Percentiles rank a stretch among this genome's conserved stretches.
These are phyloP conservation scores for Oophaga sylvatica DNA, from an alignment of 2,797 vertebrate genomes.

Conservation along the genomic window DNA sequence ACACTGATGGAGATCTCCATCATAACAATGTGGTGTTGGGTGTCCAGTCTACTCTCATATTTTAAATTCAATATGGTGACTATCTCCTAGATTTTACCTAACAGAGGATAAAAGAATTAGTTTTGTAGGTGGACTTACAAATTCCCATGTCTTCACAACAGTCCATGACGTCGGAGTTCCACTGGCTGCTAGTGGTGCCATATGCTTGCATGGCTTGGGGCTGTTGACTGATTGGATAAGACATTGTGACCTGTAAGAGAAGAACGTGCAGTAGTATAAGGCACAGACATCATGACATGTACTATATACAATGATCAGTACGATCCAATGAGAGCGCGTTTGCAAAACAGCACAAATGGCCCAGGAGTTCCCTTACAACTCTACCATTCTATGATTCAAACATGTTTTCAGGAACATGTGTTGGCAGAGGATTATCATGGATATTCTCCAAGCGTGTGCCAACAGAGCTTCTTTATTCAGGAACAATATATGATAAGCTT, in stretches of 20 bases:
- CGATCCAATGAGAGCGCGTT: neutral
- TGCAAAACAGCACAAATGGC: neutral
- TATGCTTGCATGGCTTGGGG: constrained; percentile 42
- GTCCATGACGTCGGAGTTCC: constrained; percentile 54
- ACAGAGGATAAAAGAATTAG: neutral
- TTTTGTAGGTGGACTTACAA: constrained; percentile 30
- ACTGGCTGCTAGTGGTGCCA: constrained; percentile 36
- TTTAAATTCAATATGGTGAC: neutral
- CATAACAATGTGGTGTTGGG: no score
- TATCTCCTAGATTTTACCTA: neutral
- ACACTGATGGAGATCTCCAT: no score
- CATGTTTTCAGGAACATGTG: neutral
- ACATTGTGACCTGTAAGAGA: constrained; percentile 39
- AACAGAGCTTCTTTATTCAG: no score
- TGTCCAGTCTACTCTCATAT: no score
- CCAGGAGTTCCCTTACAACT: no score
- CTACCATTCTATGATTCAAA: no score
- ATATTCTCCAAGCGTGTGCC: no score
- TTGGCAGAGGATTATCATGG: no score
- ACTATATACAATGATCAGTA: no score
- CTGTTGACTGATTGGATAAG: constrained; percentile 43
- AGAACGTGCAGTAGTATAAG: neutral
- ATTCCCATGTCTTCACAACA: constrained; percentile 55
- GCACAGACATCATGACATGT: neutral
- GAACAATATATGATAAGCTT: no score